Base-by-base conservation (phyloP, 2,888 invertebrate genomes). In the Epirrita christyi region DNA sequence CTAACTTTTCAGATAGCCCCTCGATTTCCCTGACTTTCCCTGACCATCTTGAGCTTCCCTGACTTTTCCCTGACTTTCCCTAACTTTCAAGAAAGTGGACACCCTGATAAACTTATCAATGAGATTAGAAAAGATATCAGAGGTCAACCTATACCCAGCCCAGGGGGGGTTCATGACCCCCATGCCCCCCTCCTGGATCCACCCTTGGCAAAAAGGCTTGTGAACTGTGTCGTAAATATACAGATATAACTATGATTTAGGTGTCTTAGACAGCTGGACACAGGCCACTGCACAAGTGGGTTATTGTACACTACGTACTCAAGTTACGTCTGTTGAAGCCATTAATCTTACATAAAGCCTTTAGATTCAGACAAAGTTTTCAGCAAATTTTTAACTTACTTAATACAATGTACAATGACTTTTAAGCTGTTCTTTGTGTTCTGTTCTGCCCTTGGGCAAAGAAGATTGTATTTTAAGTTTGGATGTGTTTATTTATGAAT, bases 221-320 rank as follows among this genome's bases (percentile, higher is more conserved):
- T 10, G 41, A 38, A 28, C 11, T 43, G 11, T 8, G 7, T 27
- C 4, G 28, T 10, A 11, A 15, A 15, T 15, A 14, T 41, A 27
- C 48, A 27, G 32, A n/a, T n/a, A n/a, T n/a, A 36, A 15, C 11
- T 11, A 36, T 11, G 36, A 6, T 36, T 36, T 6, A 13, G 36
- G 32, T 50, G 46, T 36, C 51, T 51, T 48, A 55, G 36, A 6
- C 46, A 9, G 7, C 28, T 28, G 7, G 27, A 45, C 21, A 32
- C 41, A 45, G 46, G 48, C 43, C 47, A 14, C 21, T 58, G 58
- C 51, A 49, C 46, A 62, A 46, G 42, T 58, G 11, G 58, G 61
- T 49, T 58, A 52, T 38, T 37, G 45, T 42, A 27, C 41, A n/a
- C 38, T 38, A 38, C 40, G n/a, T 40, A 45, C 56, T 54, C 56